phyloP scores from a whole-genome alignment of 2,888 invertebrate species.

The Calliscelio sp. region DNA sequence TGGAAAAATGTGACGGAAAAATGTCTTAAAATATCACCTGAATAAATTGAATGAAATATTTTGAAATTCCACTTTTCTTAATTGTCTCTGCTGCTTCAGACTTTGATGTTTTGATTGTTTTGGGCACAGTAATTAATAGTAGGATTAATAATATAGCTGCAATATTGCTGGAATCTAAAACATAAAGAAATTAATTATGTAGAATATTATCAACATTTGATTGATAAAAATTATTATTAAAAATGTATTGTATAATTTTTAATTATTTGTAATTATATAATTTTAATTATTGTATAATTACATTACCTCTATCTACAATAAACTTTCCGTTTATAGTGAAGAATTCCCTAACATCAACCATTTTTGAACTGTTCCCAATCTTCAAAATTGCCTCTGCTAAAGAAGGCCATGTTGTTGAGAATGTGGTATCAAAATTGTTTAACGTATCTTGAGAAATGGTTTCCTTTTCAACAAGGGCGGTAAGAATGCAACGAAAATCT shows the following conservation, averaged over 20 bases:
- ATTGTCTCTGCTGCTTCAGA: conserved; percentile 13
- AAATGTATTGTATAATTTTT: conserved; percentile 2
- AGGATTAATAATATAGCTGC: conserved; percentile 34
- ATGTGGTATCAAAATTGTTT: background rate
- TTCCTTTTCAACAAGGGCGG: background rate
- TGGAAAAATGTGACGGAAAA: conserved; percentile 1
- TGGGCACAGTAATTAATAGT: conserved; percentile 28
- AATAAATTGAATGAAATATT: conserved; percentile 32
- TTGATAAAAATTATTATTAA: conserved; percentile 13
- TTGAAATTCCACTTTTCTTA: conserved; percentile 39
- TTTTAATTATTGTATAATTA: too few species aligned
- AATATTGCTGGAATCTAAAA: conserved; percentile 34
- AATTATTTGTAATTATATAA: background rate
- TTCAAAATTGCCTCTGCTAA: conserved; percentile 13
- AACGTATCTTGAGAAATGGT: background rate
- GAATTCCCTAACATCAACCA: background rate
- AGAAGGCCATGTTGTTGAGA: conserved; percentile 1
- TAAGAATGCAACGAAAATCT: conserved; percentile 20
- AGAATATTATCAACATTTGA: too few species aligned
- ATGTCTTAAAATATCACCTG: conserved; percentile 4
- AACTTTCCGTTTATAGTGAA: background rate
- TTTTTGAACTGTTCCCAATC: background rate
- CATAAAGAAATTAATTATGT: too few species aligned
- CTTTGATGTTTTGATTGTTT: conserved; percentile 20
- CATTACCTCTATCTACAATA: conserved; percentile 23